Evolutionary conservation across 2,888 invertebrate genomes (phyloP).

Genomic region (Holacanthella duospinosa): DNA sequence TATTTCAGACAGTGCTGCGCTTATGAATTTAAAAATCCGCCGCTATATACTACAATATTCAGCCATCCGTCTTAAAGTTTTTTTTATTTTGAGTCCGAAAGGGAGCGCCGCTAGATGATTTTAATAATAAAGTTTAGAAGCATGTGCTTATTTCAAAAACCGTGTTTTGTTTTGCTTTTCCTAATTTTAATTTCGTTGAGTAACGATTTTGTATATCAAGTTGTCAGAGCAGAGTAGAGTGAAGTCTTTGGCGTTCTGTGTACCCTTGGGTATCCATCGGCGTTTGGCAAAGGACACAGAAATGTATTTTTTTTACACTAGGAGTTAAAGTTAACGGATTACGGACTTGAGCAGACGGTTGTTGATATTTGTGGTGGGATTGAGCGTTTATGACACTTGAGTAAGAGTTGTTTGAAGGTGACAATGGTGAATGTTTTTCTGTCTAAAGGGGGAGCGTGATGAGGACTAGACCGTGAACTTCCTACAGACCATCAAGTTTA

Average conservation of each 20-base stretch:
- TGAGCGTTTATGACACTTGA: not conserved
- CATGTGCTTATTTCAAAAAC: not conserved
- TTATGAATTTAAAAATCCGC: no score
- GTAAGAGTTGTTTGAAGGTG: not conserved
- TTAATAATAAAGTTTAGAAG: not conserved
- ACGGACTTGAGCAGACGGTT: not conserved
- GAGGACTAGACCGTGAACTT: not conserved
- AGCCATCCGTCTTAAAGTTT: slow-evolving; percentile 2
- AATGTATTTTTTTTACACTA: not conserved
- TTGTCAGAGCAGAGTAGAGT: no score
- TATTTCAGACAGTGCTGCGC: no score
- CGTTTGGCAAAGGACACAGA: not conserved
- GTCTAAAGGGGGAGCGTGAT: not conserved
- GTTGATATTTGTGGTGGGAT: slow-evolving; percentile 1
- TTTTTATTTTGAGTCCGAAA: not conserved
- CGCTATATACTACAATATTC: slow-evolving; percentile 1
- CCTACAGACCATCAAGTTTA: slow-evolving; percentile 1
- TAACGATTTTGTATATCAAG: no score
- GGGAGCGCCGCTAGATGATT: not conserved
- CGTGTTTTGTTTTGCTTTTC: not conserved
- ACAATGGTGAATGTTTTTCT: not conserved
- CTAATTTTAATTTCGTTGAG: not conserved
- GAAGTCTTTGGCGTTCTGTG: not conserved
- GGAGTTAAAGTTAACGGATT: not conserved
- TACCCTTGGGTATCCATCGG: not conserved